Evolutionary conservation across 2,888 invertebrate genomes (phyloP), one percentile per base, ranked within the genome.

Genomic region (Phania funesta): DNA sequence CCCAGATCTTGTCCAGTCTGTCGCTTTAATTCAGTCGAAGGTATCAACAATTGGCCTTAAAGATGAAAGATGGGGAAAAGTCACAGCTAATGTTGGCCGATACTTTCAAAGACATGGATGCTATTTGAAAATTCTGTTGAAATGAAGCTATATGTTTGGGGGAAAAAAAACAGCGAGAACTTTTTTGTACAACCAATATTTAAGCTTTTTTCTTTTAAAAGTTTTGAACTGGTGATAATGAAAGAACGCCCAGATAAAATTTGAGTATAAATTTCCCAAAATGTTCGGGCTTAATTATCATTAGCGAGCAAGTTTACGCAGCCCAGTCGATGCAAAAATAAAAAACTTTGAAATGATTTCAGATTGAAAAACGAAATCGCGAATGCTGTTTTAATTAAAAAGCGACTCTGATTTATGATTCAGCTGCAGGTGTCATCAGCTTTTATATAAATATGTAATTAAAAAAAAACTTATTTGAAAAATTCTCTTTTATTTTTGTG

Each of bases 351-450:
- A 35, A 35, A 35, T 35, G 13, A n/a, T n/a, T 41, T 60, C 4
- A 41, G 58, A 38, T 41, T 58, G 22, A 58, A n/a, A 58, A 8
- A 11, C 13, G 11, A 22, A 50, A 60, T 16, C 18, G 26, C 16
- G 38, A 35, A 35, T 35, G 35, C 35, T 11, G 20, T 44, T 44
- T 54, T n/a, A 41, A 73, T 52, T 62, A 29, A 20, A 48, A 38
- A 41, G 1, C 3, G 16, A 29, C n/a, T 44, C 13, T 9, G 11
- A 64, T 32, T 74, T 41, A 50, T 62, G 13, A 54, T 44, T 24
- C 24, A 56, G 35, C 64, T 46, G 74, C 74, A 74, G 64, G 74
- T 74, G 74, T 46, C 74, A 65, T 74, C 46, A 26, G 8, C 48
- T 46, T 56, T 26, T n/a, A 13, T n/a, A 18, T 16, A 35, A 48